These are phyloP conservation scores for Nezara viridula DNA, from an alignment of 2,888 invertebrate genomes.

Conservation along the genomic window DNA sequence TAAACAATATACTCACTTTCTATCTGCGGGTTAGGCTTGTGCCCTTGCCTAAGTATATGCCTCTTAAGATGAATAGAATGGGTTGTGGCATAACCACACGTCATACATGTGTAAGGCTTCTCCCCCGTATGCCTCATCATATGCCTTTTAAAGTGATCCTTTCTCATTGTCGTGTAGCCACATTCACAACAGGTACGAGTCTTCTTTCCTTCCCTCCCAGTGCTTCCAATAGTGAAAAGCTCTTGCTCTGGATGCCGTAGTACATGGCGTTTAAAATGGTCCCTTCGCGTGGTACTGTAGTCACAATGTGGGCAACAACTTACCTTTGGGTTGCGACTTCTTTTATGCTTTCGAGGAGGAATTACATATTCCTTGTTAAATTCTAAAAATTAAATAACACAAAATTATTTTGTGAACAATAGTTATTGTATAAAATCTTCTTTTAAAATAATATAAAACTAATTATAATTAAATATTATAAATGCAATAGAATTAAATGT, in stretches of 20 bases:
- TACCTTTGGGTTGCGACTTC: slow-evolving; percentile 1
- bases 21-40: neutral
- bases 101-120: slow-evolving; percentile 41
- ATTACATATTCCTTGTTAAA: neutral
- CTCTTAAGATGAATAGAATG: slow-evolving; percentile 44
- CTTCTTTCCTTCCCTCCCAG: slow-evolving; percentile 4
- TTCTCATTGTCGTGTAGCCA: slow-evolving; percentile 50
- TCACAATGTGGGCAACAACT: slow-evolving; percentile 51
- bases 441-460: neutral
- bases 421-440: neutral
- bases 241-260: slow-evolving; percentile 52
- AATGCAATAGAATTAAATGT: neutral
- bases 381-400: neutral
- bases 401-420: neutral
- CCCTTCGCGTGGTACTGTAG: slow-evolving; percentile 41
- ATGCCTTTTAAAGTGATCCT: slow-evolving; percentile 50
- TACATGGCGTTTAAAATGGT: slow-evolving; percentile 54
- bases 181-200: slow-evolving; percentile 27
- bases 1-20: slow-evolving; percentile 19
- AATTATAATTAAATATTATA: neutral
- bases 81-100: slow-evolving; percentile 47
- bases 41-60: slow-evolving; percentile 12
- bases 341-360: neutral
- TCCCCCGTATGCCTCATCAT: slow-evolving; percentile 55
- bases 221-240: neutral